phyloP scores from a whole-genome alignment of 2,113 vertebrate genomes.

The Collichthys lucidus region DNA sequence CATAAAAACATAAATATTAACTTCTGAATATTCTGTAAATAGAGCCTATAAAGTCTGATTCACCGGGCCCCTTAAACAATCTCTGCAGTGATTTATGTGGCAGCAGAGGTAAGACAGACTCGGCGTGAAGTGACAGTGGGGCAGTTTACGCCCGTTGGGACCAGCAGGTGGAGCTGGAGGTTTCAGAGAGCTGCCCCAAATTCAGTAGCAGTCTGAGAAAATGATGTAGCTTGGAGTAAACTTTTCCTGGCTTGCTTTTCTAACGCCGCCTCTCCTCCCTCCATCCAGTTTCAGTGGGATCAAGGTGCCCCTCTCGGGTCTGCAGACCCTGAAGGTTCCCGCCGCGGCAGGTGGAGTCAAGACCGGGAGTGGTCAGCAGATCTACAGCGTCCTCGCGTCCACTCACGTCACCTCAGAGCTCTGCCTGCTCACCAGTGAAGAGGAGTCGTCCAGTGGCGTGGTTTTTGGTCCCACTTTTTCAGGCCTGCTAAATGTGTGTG shows the following conservation, averaged over 20 bases:
- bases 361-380: slow-evolving; percentile 18
- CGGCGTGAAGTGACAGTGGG: neutral
- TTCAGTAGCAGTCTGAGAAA: neutral
- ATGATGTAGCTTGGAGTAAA: neutral
- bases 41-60: too few species aligned
- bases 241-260: neutral
- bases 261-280: slow-evolving; percentile 9
- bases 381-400: slow-evolving; percentile 79
- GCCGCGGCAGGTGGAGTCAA: neutral
- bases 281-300: slow-evolving; percentile 69
- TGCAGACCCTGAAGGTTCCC: slow-evolving; percentile 69
- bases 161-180: slow-evolving; percentile 26
- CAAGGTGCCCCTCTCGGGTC: slow-evolving; percentile 77
- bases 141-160: neutral
- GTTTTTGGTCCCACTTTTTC: slow-evolving; percentile 70
- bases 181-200: neutral
- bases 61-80: neutral
- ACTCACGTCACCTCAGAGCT: slow-evolving; percentile 56
- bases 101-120: neutral
- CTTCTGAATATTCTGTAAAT: too few species aligned
- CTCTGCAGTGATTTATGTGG: neutral
- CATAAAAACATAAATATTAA: too few species aligned
- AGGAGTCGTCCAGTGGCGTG: neutral
- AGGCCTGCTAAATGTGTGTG: slow-evolving; percentile 81
- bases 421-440: slow-evolving; percentile 69